Percentiles rank a stretch among this genome's conserved stretches.
Conservation (phyloP, 2,888 invertebrate genomes). For the Bugula neritina region DNA sequence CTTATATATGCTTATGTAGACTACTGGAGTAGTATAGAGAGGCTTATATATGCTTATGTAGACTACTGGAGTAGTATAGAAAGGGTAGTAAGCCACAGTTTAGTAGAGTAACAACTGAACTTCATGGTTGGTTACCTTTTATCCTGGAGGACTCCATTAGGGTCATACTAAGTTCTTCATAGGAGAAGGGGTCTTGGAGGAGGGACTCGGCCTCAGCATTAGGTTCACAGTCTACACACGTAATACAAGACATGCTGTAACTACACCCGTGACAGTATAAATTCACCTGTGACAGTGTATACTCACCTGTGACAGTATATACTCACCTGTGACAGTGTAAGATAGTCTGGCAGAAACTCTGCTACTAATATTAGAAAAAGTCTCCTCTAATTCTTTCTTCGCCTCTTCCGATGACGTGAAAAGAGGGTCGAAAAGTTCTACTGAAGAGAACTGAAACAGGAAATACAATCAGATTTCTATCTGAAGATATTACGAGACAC, state of each 20-base stretch:
- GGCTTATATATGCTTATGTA: too few relatives aligned
- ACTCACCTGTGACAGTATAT: neutral
- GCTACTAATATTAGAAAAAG: neutral
- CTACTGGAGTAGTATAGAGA: too few relatives aligned
- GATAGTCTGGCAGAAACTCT: neutral
- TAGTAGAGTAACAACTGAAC: too few relatives aligned
- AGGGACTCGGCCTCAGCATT: neutral
- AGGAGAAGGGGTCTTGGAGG: conserved; percentile 21
- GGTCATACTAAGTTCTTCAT: conserved; percentile 19
- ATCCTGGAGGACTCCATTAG: neutral
- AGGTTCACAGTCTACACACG: neutral
- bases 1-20: too few relatives aligned
- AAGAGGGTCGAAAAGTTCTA: conserved; percentile 2
- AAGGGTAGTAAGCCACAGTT: too few relatives aligned
- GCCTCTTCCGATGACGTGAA: neutral
- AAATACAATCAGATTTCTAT: too few relatives aligned
- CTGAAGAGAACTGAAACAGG: neutral
- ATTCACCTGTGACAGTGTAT: too few relatives aligned
- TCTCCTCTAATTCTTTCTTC: conserved; percentile 8
- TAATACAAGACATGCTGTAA: too few relatives aligned
- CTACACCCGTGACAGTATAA: too few relatives aligned
- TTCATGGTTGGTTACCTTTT: neutral
- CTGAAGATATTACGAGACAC: too few relatives aligned
- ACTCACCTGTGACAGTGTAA: neutral
- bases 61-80: too few relatives aligned